Conservation (phyloP, 1,140 invertebrate species). For the Cheumatopsyche charites region DNA sequence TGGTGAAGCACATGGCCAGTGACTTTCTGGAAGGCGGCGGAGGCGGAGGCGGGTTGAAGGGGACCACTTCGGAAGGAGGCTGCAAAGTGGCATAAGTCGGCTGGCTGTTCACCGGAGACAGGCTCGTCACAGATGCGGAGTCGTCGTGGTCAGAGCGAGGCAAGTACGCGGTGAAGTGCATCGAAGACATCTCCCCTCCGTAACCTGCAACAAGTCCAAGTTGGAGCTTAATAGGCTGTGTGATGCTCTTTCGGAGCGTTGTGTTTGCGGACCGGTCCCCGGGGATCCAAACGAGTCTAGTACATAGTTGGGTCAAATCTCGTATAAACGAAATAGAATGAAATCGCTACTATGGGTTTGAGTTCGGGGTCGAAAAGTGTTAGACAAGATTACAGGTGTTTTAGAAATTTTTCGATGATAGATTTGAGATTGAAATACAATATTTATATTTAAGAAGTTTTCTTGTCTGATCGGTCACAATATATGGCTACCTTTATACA, state of each 20-base stretch:
- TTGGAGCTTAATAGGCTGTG: background rate
- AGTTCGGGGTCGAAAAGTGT: no score
- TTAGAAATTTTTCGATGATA: no score
- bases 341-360: no score
- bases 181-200: conserved; percentile 66
- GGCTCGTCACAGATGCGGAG: conserved; percentile 57
- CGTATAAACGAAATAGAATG: no score
- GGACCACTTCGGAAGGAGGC: conserved; percentile 62
- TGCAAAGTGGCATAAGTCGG: conserved; percentile 73
- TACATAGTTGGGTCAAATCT: no score
- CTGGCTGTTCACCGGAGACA: conserved; percentile 57
- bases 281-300: background rate
- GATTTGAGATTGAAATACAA: no score
- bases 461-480: no score
- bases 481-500: no score
- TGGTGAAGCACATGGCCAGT: conserved; percentile 80
- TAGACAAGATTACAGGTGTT: no score
- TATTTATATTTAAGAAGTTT: no score
- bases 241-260: conserved; percentile 3
- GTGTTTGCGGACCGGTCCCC: conserved; percentile 36
- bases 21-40: conserved; percentile 68
- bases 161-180: conserved; percentile 68
- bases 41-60: conserved; percentile 57
- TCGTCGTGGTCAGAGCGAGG: conserved; percentile 62
- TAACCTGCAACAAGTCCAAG: conserved; percentile 58